Base-by-base conservation (phyloP, 2,888 invertebrate genomes). In the Heliconius ismenius region DNA sequence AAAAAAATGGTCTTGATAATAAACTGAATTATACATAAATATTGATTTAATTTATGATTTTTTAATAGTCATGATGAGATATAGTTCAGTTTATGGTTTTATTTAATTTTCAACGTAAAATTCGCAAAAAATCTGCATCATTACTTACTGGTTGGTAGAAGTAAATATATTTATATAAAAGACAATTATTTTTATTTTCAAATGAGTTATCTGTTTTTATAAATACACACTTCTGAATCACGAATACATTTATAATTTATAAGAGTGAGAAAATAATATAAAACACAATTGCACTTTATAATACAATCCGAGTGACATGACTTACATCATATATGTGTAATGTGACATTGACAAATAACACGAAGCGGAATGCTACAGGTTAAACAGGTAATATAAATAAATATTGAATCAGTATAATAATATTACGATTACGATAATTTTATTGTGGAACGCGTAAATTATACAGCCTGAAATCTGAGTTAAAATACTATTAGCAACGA, bases 301-400 rank as follows among this genome's bases (percentile, higher is more conserved):
- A 9, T 28, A 69, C 49, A 69, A 69, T 69, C 24, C 4, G 3
- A 54, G 49, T 54, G 69, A 69, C 58, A n/a, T 18, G n/a, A 58
- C n/a, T 58, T 58, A 49, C 11, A 18, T 49, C 15, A 32, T 32
- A 32, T 32, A 32, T 32, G 7, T 32, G 32, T 32, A 32, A 54
- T 28, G n/a, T 70, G 70, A 70, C 70, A 70, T 70, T 54, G 49
- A 58, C 70, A 67, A 39, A 39, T 15, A 24, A 7, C 13, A 13
- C 0, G 15, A 39, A 24, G 15, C 24, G 10, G n/a, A 39, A 24
- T 67, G 39, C 24, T 67, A 67, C 24, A 67, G 67, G 39, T 39
- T 65, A 43, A 24, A 67, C 24, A 67, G 67, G 15, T 54, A 54
- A 54, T 54, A 21, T 54, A 54, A 54, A 18, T 54, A 54, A 54